These are phyloP conservation scores for Drosophila recens DNA, from an alignment of 2,888 invertebrate species.

Conservation along the genomic window DNA sequence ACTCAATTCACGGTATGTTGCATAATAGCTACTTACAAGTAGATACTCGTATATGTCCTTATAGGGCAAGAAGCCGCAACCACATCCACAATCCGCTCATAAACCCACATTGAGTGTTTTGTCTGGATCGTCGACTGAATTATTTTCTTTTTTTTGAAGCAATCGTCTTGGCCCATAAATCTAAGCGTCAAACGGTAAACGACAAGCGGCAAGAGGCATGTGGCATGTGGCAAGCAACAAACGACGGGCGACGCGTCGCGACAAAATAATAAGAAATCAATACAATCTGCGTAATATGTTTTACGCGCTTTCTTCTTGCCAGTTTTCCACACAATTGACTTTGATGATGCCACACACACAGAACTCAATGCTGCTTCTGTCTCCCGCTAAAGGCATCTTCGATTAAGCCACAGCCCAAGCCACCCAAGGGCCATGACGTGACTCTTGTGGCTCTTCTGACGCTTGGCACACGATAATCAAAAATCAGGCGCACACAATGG, in stretches of 20 bases:
- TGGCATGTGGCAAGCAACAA: not conserved
- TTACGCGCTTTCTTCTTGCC: conserved; percentile 70
- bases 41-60: not conserved
- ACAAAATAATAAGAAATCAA: conserved; percentile 79
- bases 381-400: conserved; percentile 50
- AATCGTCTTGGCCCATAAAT: conserved; percentile 55
- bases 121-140: conserved; percentile 11
- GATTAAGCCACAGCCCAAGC: conserved; percentile 70
- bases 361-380: conserved; percentile 7
- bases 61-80: conserved; percentile 66
- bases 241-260: conserved; percentile 25
- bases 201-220: conserved; percentile 1
- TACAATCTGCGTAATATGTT: conserved; percentile 80
- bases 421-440: conserved; percentile 71
- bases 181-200: conserved; percentile 49
- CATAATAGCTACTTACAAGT: conserved; percentile 68
- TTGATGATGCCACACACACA: conserved; percentile 73
- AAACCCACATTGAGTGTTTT: conserved; percentile 46
- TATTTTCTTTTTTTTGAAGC: conserved; percentile 14
- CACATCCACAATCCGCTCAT: conserved; percentile 66
- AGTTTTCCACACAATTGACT: conserved; percentile 84
- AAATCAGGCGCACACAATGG: conserved; percentile 75
- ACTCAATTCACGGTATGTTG: conserved; percentile 9
- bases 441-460: conserved; percentile 53
- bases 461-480: conserved; percentile 66